These are phyloP conservation scores for Tychaedon coryphoeus DNA, from an alignment of 2,113 vertebrate species.

Conservation along the genomic window DNA sequence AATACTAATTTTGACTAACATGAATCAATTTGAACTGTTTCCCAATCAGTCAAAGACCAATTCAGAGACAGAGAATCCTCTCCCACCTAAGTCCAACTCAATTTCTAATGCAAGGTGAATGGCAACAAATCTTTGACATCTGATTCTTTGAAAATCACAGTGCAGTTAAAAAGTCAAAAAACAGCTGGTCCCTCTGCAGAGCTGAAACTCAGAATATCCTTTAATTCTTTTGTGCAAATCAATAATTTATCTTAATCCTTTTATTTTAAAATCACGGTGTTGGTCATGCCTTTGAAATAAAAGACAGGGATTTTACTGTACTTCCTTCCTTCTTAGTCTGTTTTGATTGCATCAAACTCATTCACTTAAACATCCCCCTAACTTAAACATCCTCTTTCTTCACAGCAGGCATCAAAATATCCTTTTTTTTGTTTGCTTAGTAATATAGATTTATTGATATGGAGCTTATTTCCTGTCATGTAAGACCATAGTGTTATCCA, in stretches of 20 bases:
- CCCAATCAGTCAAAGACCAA: not conserved
- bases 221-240: not conserved
- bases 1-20: not conserved
- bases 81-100: not conserved
- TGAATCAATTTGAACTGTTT: not conserved
- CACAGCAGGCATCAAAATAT: not conserved
- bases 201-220: not conserved
- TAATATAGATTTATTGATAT: not conserved
- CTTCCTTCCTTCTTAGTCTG: conserved; percentile 50
- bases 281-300: not conserved
- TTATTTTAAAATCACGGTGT: not conserved
- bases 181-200: not conserved
- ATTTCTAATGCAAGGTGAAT: not conserved
- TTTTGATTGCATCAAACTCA: conserved; percentile 29
- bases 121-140: not conserved
- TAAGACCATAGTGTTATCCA: not conserved
- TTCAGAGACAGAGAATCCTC: not conserved
- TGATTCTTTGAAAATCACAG: not conserved
- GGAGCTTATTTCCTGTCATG: not conserved
- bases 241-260: not conserved
- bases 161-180: not conserved
- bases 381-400: conserved; percentile 36
- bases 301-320: not conserved
- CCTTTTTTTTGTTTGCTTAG: not conserved
- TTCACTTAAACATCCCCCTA: conserved; percentile 56